A percentile compares a stretch with the other conserved stretches of the same genome.
Evolutionary conservation across 2,113 vertebrate species (phyloP).

Genomic region (Stictonetta naevosa): DNA sequence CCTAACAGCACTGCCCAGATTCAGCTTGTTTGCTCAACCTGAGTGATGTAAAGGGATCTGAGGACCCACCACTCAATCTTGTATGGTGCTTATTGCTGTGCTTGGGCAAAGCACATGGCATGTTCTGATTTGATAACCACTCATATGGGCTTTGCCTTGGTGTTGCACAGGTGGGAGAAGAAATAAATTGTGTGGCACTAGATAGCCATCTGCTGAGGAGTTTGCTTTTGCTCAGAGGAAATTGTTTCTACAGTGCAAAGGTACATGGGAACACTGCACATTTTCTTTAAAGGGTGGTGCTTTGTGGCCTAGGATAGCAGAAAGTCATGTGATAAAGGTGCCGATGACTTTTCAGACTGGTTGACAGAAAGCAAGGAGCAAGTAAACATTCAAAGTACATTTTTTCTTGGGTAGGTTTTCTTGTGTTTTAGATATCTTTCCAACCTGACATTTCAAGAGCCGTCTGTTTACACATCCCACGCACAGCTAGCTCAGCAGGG

Average conservation of each 20-base stretch:
- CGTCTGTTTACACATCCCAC: constrained; percentile 17
- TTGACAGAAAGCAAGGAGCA: background rate
- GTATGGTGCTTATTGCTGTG: background rate
- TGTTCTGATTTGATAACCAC: background rate
- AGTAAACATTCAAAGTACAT: background rate
- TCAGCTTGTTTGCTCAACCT: background rate
- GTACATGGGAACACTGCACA: background rate
- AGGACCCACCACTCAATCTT: background rate
- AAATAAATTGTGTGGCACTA: background rate
- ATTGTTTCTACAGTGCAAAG: background rate
- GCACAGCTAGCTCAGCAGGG: background rate
- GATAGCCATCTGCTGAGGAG: background rate
- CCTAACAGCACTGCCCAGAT: background rate
- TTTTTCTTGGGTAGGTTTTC: background rate
- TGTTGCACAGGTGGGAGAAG: background rate
- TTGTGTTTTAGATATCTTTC: background rate
- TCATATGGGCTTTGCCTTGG: background rate
- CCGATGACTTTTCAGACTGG: background rate
- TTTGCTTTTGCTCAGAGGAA: background rate
- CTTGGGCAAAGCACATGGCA: background rate
- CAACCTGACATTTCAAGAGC: background rate
- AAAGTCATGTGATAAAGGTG: background rate
- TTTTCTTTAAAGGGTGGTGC: background rate
- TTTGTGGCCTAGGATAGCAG: background rate
- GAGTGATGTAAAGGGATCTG: background rate